These are phyloP conservation scores for Paratrypauchen microcephalus DNA, from an alignment of 2,797 vertebrate genomes.

Conservation along the genomic window DNA sequence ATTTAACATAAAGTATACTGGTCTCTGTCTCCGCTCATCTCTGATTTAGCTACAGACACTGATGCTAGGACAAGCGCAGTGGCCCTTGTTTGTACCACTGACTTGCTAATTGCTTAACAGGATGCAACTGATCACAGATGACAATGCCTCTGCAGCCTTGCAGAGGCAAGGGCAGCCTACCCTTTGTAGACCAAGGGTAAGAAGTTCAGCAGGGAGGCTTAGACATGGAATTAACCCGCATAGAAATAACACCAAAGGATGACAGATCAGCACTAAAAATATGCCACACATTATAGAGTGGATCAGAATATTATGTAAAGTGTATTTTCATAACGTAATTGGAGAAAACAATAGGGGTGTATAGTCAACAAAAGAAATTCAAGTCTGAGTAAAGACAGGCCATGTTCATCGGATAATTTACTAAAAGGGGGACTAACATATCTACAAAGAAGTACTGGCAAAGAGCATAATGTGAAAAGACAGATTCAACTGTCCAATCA, in stretches of 20 bases:
- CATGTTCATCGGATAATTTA: no score
- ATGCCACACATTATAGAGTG: neutral
- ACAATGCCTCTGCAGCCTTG: slow-evolving; percentile 7
- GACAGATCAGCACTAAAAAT: slow-evolving; percentile 2
- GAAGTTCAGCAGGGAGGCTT: neutral
- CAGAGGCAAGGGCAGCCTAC: no score
- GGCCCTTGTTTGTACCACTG: slow-evolving; percentile 22
- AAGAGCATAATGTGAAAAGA: no score
- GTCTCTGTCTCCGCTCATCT: slow-evolving; percentile 10
- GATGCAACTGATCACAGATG: slow-evolving; percentile 25
- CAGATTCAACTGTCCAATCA: no score
- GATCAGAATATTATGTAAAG: slow-evolving; percentile 10
- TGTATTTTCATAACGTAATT: neutral
- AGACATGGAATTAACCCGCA: neutral
- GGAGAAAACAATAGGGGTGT: neutral
- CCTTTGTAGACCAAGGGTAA: neutral
- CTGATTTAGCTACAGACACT: slow-evolving; percentile 15
- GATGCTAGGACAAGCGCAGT: slow-evolving; percentile 16
- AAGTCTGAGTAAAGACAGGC: no score
- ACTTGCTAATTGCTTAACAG: slow-evolving; percentile 32
- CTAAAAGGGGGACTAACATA: no score
- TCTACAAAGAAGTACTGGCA: no score
- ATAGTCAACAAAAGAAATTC: no score
- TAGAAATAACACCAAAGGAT: neutral
- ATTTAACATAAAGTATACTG: neutral